Conservation (phyloP, 2,797 vertebrate genomes). For the Cyclura pinguis region DNA sequence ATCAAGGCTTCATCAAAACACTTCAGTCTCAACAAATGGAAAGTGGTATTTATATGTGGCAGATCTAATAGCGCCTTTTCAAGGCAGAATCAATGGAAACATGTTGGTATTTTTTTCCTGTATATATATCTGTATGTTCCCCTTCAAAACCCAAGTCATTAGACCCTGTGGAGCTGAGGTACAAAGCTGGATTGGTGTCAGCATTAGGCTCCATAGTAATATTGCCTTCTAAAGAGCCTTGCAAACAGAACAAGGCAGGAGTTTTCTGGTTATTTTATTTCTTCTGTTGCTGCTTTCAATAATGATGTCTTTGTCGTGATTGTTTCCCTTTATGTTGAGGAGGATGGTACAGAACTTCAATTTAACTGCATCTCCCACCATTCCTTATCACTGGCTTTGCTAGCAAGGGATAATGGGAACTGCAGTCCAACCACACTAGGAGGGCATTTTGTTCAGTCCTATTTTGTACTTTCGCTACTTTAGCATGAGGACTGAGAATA, state of each 20-base stretch:
- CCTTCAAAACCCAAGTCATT: neutral
- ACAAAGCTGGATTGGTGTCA: neutral
- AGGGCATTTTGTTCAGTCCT: neutral
- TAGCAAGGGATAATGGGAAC: too few relatives aligned
- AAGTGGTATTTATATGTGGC: neutral
- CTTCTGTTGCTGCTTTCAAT: neutral
- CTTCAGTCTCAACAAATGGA: slow-evolving; percentile 14
- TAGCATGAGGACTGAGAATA: too few relatives aligned
- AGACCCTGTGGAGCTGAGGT: neutral
- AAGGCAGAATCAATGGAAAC: slow-evolving; percentile 18
- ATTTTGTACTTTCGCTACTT: too few relatives aligned
- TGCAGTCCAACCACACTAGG: too few relatives aligned
- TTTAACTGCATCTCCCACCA: too few relatives aligned
- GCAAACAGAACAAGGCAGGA: too few relatives aligned
- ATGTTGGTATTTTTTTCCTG: neutral
- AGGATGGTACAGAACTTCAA: too few relatives aligned
- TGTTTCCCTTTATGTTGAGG: neutral
- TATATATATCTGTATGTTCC: neutral
- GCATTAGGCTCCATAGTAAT: neutral
- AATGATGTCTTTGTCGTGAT: neutral
- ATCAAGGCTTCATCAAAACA: neutral
- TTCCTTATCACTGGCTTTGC: too few relatives aligned
- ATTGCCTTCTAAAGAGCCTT: neutral
- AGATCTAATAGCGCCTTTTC: slow-evolving; percentile 39
- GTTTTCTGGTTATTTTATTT: neutral